Conservation (phyloP, 2,888 invertebrate genomes). For the Drosophila macrospina region DNA sequence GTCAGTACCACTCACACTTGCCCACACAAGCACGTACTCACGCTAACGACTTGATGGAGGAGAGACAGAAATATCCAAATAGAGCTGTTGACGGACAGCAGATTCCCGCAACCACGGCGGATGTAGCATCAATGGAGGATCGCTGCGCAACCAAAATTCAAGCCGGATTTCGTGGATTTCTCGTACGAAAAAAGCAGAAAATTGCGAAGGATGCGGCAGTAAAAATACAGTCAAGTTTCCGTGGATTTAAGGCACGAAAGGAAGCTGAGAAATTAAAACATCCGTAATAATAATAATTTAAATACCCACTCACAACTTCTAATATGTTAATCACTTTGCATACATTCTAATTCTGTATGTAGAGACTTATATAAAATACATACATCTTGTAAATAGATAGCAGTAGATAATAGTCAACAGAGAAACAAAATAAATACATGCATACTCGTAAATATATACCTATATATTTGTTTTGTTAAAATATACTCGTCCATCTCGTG, state of each 20-base stretch:
- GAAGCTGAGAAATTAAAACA: constrained; percentile 82
- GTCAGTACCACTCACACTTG: constrained; percentile 48
- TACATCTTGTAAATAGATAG: constrained; percentile 63
- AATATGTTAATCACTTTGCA: constrained; percentile 27
- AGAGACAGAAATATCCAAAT: constrained; percentile 32
- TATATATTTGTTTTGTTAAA: neutral
- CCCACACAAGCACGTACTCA: constrained; percentile 26
- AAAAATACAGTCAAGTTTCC: constrained; percentile 85
- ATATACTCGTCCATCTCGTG: neutral
- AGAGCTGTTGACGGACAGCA: constrained; percentile 26
- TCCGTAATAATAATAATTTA: constrained; percentile 50
- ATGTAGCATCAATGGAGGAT: constrained; percentile 69
- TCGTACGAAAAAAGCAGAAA: constrained; percentile 84
- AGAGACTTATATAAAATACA: constrained; percentile 32
- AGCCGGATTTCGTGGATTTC: constrained; percentile 84
- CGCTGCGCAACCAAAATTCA: constrained; percentile 85
- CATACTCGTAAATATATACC: constrained; percentile 14
- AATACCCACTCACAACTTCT: constrained; percentile 9
- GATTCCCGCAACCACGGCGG: constrained; percentile 32
- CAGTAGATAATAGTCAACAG: constrained; percentile 52
- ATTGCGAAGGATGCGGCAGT: constrained; percentile 84
- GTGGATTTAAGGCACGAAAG: constrained; percentile 85
- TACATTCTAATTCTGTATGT: constrained; percentile 38
- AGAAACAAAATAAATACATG: constrained; percentile 57
- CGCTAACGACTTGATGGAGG: constrained; percentile 46